Evolutionary conservation across 2,888 invertebrate genomes (phyloP).

Genomic region (Lepeophtheirus nordmannii): DNA sequence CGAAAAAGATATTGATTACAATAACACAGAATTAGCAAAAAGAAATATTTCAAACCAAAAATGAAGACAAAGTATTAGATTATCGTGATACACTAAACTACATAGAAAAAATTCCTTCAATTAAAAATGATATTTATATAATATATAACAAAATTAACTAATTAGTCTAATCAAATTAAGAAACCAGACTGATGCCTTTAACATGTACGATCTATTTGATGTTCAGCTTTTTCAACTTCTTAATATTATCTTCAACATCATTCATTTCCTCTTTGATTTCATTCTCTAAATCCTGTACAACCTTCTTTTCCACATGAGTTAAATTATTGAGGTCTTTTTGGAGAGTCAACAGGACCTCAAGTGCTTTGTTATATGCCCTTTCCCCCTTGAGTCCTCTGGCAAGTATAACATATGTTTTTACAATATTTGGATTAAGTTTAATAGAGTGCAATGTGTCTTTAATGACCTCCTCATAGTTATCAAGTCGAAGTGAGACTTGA

Average conservation of each 20-base stretch:
- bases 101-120: no score
- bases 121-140: no score
- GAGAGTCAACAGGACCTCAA: neutral
- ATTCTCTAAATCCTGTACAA: neutral
- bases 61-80: no score
- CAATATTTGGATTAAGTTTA: neutral
- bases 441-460: neutral
- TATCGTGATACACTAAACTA: no score
- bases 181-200: no score
- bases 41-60: no score
- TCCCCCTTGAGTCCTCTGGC: neutral
- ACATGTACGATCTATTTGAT: neutral
- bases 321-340: neutral
- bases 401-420: neutral
- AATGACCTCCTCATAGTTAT: neutral
- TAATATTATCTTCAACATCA: neutral
- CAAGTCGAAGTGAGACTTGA: neutral
- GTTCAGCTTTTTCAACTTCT: neutral
- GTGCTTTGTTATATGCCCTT: neutral
- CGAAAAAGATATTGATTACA: no score
- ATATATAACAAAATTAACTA: no score
- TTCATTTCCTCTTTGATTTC: neutral
- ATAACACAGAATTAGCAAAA: no score
- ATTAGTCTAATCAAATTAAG: no score
- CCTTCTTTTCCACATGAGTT: neutral